These are phyloP conservation scores for Chrysogorgia sp. DNA, from an alignment of 92 coral and sea anemone genomes.

Conservation along the genomic window DNA sequence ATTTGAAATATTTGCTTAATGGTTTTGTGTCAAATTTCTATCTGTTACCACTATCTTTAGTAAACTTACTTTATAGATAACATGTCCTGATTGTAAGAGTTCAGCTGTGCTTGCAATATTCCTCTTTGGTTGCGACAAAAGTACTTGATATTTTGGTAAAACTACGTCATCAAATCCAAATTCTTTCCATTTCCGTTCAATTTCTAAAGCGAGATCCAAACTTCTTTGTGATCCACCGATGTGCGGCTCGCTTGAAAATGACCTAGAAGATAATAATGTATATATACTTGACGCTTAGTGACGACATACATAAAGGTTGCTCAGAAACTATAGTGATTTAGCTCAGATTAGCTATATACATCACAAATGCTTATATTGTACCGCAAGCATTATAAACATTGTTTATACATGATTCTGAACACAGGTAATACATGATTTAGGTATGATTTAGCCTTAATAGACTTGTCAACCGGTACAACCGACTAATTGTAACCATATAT, in stretches of 20 bases:
- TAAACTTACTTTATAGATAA: slow-evolving; percentile 41
- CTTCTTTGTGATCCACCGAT: slow-evolving; percentile 84
- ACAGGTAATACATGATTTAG: too few species aligned
- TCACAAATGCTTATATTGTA: too few species aligned
- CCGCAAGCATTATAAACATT: too few species aligned
- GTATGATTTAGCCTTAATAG: too few species aligned
- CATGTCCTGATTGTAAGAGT: slow-evolving; percentile 61
- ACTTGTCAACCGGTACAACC: too few species aligned
- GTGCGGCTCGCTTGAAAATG: slow-evolving; percentile 77
- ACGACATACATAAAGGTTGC: too few species aligned
- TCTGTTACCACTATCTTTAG: background rate
- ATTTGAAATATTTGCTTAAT: background rate
- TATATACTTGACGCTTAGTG: too few species aligned
- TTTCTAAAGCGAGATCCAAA: slow-evolving; percentile 73
- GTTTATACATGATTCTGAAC: too few species aligned
- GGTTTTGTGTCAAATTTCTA: background rate
- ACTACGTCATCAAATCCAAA: slow-evolving; percentile 85
- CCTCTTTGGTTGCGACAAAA: slow-evolving; percentile 66
- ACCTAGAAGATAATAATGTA: slow-evolving; percentile 47
- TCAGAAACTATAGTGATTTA: too few species aligned
- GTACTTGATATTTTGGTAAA: slow-evolving; percentile 74
- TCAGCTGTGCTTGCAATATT: slow-evolving; percentile 62
- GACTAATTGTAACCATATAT: too few species aligned
- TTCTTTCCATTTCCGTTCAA: slow-evolving; percentile 68
- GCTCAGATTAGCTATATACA: too few species aligned